Percentiles rank a stretch among this genome's conserved stretches.
phyloP scores from a whole-genome alignment of 2,797 vertebrate genomes.

The Sebastes cheni region DNA sequence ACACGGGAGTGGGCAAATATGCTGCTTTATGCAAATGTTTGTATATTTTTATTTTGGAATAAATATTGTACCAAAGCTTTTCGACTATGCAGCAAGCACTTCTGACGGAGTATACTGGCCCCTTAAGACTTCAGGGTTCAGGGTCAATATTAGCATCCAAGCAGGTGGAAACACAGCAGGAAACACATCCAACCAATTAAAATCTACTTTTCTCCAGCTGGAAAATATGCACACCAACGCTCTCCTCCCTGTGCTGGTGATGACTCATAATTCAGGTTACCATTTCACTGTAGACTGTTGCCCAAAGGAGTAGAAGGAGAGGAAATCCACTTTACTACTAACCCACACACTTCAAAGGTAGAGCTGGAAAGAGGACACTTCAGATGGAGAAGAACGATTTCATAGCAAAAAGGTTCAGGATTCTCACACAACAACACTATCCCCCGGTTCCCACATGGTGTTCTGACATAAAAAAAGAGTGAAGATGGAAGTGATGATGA shows the following conservation, averaged over 20 bases:
- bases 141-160: background rate
- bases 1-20: no score
- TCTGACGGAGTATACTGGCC: background rate
- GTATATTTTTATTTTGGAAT: no score
- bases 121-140: background rate
- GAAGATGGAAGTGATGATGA: slow-evolving; percentile 4
- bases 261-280: background rate
- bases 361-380: slow-evolving; percentile 2
- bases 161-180: background rate
- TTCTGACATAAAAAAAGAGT: background rate
- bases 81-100: background rate
- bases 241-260: background rate
- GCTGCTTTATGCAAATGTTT: no score
- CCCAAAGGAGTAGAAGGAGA: background rate
- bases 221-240: slow-evolving; percentile 9
- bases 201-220: background rate
- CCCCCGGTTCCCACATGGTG: background rate
- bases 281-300: background rate
- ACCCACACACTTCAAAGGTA: slow-evolving; percentile 10
- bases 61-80: background rate
- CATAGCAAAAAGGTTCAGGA: slow-evolving; percentile 5
- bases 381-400: background rate
- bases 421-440: background rate
- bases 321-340: slow-evolving; percentile 18
- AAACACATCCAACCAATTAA: background rate